These are phyloP conservation scores for Ianthella basta DNA, from an alignment of 37 sponge, comb jelly and placozoan genomes.

Conservation along the genomic window DNA sequence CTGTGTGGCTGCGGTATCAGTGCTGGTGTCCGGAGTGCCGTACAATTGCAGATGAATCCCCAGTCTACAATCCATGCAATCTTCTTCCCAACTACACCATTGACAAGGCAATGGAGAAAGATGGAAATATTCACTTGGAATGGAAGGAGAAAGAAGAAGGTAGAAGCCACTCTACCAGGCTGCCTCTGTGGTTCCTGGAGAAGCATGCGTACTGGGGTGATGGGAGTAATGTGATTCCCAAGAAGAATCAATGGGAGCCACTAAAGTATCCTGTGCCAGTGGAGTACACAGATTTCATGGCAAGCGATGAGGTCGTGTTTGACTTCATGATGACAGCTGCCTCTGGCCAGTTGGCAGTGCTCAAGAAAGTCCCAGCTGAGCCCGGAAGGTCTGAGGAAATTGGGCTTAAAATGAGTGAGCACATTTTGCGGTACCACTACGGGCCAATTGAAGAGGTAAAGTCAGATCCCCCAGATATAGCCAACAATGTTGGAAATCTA, in stretches of 20 bases:
- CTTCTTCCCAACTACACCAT: neutral
- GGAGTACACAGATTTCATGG: neutral
- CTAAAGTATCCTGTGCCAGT: neutral
- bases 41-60: neutral
- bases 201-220: neutral
- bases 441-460: neutral
- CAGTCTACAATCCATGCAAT: neutral
- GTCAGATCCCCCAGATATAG: neutral
- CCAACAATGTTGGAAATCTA: neutral
- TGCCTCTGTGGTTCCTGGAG: neutral
- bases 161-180: conserved; percentile 1
- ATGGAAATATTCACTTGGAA: neutral
- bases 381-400: neutral
- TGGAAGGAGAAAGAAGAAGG: conserved; percentile 38
- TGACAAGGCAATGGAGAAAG: neutral
- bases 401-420: neutral
- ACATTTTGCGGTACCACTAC: neutral
- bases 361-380: neutral
- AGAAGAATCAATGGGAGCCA: neutral
- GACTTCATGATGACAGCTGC: neutral
- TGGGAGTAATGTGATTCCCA: neutral
- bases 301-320: neutral
- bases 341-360: neutral
- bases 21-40: conserved; percentile 6
- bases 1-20: conserved; percentile 9